A percentile compares a stretch with the other conserved stretches of the same genome.
These are phyloP conservation scores for Platorchestia sp. DNA, from an alignment of 1,140 invertebrate species.

Conservation along the genomic window DNA sequence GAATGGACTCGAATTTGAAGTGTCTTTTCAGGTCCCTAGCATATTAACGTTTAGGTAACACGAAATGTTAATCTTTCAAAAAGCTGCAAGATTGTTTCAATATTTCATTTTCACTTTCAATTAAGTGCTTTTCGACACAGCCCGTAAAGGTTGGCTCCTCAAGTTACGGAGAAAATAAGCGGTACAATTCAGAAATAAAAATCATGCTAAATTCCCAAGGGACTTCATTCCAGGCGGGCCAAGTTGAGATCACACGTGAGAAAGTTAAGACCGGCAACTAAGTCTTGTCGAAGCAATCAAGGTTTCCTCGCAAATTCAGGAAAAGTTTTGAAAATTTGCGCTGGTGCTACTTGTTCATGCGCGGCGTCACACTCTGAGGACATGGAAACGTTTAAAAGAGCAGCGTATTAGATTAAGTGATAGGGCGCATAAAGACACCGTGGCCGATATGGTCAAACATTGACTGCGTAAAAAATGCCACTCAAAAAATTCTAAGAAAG, in stretches of 20 bases:
- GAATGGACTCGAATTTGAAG: not conserved
- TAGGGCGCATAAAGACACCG: not conserved
- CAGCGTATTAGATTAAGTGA: not conserved
- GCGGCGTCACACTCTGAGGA: not conserved
- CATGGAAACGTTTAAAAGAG: not conserved
- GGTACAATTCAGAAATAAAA: not conserved
- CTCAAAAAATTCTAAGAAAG: too few species aligned
- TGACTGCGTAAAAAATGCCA: too few species aligned
- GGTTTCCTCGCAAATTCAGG: constrained; percentile 9
- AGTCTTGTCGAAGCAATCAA: constrained; percentile 42
- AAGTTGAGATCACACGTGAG: constrained; percentile 19
- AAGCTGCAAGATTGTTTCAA: not conserved
- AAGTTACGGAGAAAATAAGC: not conserved
- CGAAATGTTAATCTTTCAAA: too few species aligned
- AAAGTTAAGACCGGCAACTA: constrained; percentile 36
- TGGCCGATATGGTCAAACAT: not conserved
- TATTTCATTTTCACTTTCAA: not conserved
- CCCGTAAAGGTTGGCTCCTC: not conserved
- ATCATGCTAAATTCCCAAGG: not conserved
- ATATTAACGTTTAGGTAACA: not conserved
- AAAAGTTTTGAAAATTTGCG: not conserved
- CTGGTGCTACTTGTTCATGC: not conserved
- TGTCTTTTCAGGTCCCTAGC: not conserved
- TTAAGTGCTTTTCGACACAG: not conserved
- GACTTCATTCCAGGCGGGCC: not conserved